Percentiles rank a stretch among this genome's conserved stretches.
phyloP scores from a whole-genome alignment of 2,888 invertebrate species.

The Pharmacophagus antenor region DNA sequence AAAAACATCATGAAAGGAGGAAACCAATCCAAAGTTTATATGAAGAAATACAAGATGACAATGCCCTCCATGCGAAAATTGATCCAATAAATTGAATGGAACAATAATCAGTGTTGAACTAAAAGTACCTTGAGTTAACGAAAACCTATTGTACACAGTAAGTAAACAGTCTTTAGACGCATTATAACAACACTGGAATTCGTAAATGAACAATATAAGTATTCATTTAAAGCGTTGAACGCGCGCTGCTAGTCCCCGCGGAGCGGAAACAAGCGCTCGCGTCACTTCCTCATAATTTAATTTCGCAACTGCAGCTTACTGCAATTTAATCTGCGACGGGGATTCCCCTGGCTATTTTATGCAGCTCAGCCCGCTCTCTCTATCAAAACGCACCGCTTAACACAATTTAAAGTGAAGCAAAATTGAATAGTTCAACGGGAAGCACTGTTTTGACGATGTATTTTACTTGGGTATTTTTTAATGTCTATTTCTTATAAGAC shows the following conservation, averaged over 20 bases:
- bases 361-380: conserved; percentile 32
- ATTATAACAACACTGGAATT: conserved; percentile 15
- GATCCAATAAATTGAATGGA: too few species aligned
- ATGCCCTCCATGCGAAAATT: too few species aligned
- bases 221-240: conserved; percentile 39
- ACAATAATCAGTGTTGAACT: too few species aligned
- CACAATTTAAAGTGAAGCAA: conserved; percentile 36
- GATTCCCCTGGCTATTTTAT: conserved; percentile 38
- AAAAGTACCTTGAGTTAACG: too few species aligned
- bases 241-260: conserved; percentile 20
- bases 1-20: too few species aligned
- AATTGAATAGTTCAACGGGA: conserved; percentile 30
- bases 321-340: conserved; percentile 49
- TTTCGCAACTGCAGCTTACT: conserved; percentile 52
- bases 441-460: neutral
- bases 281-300: conserved; percentile 58
- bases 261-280: conserved; percentile 44
- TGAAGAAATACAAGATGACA: too few species aligned
- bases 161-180: too few species aligned
- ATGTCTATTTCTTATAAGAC: neutral
- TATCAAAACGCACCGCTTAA: conserved; percentile 31
- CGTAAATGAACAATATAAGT: conserved; percentile 41
- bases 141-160: too few species aligned
- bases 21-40: too few species aligned
- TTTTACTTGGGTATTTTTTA: neutral